Evolutionary conservation across 2,888 invertebrate genomes (phyloP).

Genomic region (Ischnus inquisitorius): DNA sequence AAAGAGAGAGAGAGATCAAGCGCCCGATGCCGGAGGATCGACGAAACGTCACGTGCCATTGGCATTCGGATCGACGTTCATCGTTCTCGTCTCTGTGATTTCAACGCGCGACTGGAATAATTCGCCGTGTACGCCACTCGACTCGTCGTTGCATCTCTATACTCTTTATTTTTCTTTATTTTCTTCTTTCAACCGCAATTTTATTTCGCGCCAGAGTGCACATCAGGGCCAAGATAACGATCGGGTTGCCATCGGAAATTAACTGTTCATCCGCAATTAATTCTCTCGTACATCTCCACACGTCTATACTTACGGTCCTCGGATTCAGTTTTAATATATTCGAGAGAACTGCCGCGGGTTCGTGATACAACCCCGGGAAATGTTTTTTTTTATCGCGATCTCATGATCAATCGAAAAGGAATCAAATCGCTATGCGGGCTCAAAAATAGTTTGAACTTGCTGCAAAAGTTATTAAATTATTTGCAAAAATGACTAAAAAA

Average conservation of each 20-base stretch:
- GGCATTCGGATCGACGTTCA: conserved; percentile 68
- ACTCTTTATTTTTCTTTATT: conserved; percentile 34
- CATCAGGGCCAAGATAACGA: conserved; percentile 63
- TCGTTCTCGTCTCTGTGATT: conserved; percentile 57
- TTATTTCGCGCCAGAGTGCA: conserved; percentile 58
- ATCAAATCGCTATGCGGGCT: no score
- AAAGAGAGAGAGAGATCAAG: conserved; percentile 36
- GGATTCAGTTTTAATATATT: neutral
- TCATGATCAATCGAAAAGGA: no score
- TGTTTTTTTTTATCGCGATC: neutral
- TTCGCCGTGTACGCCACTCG: conserved; percentile 53
- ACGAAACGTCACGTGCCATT: conserved; percentile 69
- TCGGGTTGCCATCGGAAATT: conserved; percentile 57
- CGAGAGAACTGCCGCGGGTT: neutral
- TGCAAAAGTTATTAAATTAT: no score
- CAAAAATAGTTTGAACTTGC: no score
- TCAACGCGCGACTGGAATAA: conserved; percentile 59
- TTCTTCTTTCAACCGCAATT: conserved; percentile 31
- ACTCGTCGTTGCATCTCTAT: conserved; percentile 55
- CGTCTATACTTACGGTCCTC: conserved; percentile 1
- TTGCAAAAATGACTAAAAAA: no score
- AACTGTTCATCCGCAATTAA: conserved; percentile 66
- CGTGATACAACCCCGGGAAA: neutral
- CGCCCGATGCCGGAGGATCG: conserved; percentile 56
- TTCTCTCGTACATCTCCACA: conserved; percentile 46